These are phyloP conservation scores for Sebastiscus tertius DNA, from an alignment of 2,797 vertebrate genomes.

Conservation along the genomic window DNA sequence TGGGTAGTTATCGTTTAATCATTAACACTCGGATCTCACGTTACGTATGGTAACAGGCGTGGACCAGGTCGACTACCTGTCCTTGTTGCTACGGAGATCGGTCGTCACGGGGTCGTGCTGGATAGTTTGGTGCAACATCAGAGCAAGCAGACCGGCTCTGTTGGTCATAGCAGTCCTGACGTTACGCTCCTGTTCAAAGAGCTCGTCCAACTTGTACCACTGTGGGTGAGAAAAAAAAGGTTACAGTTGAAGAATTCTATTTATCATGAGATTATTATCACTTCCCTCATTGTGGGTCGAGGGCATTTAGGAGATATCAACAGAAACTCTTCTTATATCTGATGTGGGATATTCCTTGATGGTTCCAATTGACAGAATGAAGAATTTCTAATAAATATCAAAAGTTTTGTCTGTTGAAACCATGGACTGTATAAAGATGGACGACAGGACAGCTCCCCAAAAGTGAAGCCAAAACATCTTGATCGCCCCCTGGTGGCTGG, in stretches of 20 bases:
- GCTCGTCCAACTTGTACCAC: slow-evolving; percentile 97
- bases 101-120: slow-evolving; percentile 93
- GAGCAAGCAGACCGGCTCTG: slow-evolving; percentile 92
- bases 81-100: slow-evolving; percentile 90
- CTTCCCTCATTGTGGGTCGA: not conserved
- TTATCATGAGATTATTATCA: not conserved
- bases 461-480: no score
- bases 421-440: no score
- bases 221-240: slow-evolving; percentile 50
- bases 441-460: no score
- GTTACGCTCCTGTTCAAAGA: slow-evolving; percentile 95
- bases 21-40: not conserved
- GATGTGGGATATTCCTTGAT: not conserved
- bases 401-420: not conserved
- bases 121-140: slow-evolving; percentile 97
- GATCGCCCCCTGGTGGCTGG: no score
- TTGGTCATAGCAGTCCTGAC: slow-evolving; percentile 96
- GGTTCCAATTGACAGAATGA: not conserved
- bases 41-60: slow-evolving; percentile 12
- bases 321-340: not conserved
- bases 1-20: slow-evolving; percentile 12
- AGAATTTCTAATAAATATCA: not conserved
- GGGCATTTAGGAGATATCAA: not conserved
- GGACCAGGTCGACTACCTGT: slow-evolving; percentile 81
- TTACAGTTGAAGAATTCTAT: not conserved